These are phyloP conservation scores for Pantherophis guttatus DNA, from an alignment of 2,113 vertebrate genomes.

Conservation along the genomic window DNA sequence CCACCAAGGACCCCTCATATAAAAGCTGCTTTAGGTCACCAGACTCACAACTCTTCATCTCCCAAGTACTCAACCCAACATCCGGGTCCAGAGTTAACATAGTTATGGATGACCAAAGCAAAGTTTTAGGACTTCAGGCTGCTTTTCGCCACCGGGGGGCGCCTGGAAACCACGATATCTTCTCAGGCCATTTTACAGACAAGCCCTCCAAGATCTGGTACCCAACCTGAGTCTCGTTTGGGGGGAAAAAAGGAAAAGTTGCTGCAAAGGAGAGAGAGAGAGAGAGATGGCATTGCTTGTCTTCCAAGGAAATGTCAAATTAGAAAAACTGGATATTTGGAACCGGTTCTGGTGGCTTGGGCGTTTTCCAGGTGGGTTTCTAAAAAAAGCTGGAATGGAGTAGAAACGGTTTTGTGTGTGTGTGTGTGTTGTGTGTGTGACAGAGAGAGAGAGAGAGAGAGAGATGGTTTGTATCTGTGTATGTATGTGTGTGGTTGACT, in stretches of 20 bases:
- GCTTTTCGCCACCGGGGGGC: constrained; percentile 7
- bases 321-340: neutral
- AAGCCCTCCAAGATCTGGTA: too few species aligned
- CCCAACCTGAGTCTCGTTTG: too few species aligned
- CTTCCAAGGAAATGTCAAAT: neutral
- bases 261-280: neutral
- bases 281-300: neutral
- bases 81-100: neutral
- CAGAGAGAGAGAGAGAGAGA: too few species aligned
- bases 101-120: neutral
- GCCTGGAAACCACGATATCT: neutral
- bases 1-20: too few species aligned
- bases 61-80: neutral
- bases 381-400: neutral
- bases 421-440: too few species aligned
- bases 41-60: too few species aligned
- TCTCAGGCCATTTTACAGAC: too few species aligned
- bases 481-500: too few species aligned
- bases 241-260: neutral
- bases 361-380: neutral
- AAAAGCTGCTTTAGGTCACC: too few species aligned
- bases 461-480: too few species aligned
- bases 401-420: too few species aligned
- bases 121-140: too few species aligned
- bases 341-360: neutral